A percentile compares a stretch with the other conserved stretches of the same genome.
Evolutionary conservation across 2,888 invertebrate genomes (phyloP).

Genomic region (Heliothis peltigera): DNA sequence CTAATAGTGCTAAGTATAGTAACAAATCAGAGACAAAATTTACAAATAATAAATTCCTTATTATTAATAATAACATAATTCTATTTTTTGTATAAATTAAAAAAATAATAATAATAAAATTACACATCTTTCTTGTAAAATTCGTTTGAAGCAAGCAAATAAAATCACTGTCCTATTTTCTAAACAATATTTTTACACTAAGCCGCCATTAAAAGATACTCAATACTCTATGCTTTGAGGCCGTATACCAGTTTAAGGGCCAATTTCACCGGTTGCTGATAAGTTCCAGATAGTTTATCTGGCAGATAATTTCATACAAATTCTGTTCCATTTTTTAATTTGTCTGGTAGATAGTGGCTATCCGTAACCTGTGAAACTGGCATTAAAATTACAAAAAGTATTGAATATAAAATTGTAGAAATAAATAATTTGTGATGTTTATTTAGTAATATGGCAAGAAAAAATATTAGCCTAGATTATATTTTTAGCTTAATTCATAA

Average conservation of each 20-base stretch:
- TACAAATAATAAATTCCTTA: slow-evolving; percentile 50
- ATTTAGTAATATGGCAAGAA: slow-evolving; percentile 65
- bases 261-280: too few relatives aligned
- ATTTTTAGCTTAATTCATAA: slow-evolving; percentile 32
- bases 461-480: slow-evolving; percentile 53
- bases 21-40: slow-evolving; percentile 48
- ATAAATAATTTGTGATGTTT: slow-evolving; percentile 58
- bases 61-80: slow-evolving; percentile 18
- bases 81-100: slow-evolving; percentile 18
- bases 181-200: background rate
- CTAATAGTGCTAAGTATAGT: slow-evolving; percentile 26
- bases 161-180: background rate
- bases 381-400: background rate
- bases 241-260: too few relatives aligned
- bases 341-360: too few relatives aligned
- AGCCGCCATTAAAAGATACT: background rate
- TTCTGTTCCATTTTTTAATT: too few relatives aligned
- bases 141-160: slow-evolving; percentile 7
- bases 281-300: too few relatives aligned
- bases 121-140: slow-evolving; percentile 8
- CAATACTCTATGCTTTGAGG: background rate
- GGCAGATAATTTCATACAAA: too few relatives aligned
- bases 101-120: slow-evolving; percentile 12
- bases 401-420: slow-evolving; percentile 9
- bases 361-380: too few relatives aligned